Evolutionary conservation across 2,113 vertebrate genomes (phyloP).

Genomic region (Vombatus ursinus): DNA sequence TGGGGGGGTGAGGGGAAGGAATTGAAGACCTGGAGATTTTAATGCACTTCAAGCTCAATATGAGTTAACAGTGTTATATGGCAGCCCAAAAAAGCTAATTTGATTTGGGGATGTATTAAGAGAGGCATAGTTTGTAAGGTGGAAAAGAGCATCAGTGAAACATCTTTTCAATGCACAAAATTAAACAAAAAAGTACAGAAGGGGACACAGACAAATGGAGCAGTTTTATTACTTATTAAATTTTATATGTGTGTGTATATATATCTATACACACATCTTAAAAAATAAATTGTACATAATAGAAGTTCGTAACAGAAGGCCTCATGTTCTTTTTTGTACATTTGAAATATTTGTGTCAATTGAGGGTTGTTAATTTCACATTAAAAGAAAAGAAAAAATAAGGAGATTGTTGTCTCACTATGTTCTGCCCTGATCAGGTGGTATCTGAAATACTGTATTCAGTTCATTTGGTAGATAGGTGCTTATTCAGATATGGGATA

Average conservation of each 20-base stretch:
- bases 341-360: neutral
- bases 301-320: neutral
- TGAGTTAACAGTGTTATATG: neutral
- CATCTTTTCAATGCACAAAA: neutral
- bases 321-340: neutral
- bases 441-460: neutral
- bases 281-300: neutral
- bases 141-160: neutral
- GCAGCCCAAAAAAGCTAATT: neutral
- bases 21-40: neutral
- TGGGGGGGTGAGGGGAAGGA: rapidly evolving
- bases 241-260: neutral
- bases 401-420: neutral
- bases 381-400: neutral
- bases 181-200: neutral
- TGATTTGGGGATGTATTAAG: neutral
- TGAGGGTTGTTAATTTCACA: neutral
- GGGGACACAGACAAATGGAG: too few relatives aligned
- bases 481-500: neutral
- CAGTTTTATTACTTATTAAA: neutral
- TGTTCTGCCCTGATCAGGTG: neutral
- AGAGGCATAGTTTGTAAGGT: neutral
- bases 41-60: neutral
- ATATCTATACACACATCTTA: neutral
- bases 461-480: neutral